Conservation (phyloP, 2,113 vertebrate species). For the Sphaerodactylus townsendi region DNA sequence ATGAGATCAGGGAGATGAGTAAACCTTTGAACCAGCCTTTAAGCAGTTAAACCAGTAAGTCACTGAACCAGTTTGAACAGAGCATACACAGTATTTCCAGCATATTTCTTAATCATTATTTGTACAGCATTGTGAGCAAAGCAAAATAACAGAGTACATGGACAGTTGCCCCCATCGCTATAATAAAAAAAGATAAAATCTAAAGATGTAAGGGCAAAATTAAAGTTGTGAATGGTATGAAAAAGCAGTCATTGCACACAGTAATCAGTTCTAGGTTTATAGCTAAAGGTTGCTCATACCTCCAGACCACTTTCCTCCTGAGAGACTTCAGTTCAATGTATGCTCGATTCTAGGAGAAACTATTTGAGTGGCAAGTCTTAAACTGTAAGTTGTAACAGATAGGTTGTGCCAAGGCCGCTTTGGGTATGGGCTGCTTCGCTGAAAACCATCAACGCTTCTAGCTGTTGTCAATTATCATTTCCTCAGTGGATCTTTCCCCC, state of each 20-base stretch:
- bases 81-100: neutral
- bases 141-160: neutral
- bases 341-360: neutral
- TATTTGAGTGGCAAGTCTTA: neutral
- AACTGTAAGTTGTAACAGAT: neutral
- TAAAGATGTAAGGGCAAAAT: neutral
- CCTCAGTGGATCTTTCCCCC: slow-evolving; percentile 36
- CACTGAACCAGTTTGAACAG: too few species aligned
- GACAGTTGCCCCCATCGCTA: neutral
- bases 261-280: neutral
- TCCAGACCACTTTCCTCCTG: neutral
- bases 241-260: neutral
- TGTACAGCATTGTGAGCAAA: neutral
- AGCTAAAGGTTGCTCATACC: neutral
- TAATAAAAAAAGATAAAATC: neutral
- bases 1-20: too few species aligned
- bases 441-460: slow-evolving; percentile 53
- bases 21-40: neutral
- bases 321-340: neutral
- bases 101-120: neutral
- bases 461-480: slow-evolving; percentile 57
- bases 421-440: slow-evolving; percentile 43
- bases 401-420: neutral
- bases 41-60: too few species aligned
- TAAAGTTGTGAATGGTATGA: neutral